These are phyloP conservation scores for Belonocnema kinseyi DNA, from an alignment of 1,140 invertebrate species.

Conservation along the genomic window DNA sequence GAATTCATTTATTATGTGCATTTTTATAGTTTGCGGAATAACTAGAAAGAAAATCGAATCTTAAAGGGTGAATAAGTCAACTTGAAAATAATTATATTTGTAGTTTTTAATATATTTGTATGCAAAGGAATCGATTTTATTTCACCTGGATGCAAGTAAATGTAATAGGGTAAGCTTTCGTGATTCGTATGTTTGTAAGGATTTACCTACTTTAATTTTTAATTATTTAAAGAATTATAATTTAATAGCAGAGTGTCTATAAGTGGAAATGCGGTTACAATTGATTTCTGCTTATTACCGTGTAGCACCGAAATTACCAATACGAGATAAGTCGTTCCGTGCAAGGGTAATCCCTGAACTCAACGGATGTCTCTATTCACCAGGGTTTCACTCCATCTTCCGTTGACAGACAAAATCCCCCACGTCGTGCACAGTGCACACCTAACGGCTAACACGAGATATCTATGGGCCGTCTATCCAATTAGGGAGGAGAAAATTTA, in stretches of 20 bases:
- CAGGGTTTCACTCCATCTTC: constrained; percentile 75
- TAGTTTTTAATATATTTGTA: no score
- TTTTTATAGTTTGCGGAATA: no score
- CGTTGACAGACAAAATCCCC: constrained; percentile 74
- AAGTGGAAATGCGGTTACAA: neutral
- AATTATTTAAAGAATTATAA: neutral
- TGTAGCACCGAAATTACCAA: neutral
- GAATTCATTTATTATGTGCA: no score
- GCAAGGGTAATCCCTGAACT: constrained; percentile 69
- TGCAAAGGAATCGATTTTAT: no score
- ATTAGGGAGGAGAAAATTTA: constrained; percentile 72
- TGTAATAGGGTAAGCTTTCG: no score
- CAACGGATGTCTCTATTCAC: constrained; percentile 70
- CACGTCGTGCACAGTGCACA: constrained; percentile 41
- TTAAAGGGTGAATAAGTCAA: no score
- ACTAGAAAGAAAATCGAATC: no score
- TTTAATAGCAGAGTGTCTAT: neutral
- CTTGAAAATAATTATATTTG: no score
- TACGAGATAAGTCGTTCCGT: constrained; percentile 34
- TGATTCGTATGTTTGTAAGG: no score
- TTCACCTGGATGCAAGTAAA: no score
- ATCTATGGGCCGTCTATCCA: constrained; percentile 64
- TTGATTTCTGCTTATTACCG: constrained; percentile 14
- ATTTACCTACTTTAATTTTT: no score
- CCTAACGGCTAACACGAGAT: constrained; percentile 56